phyloP scores from a whole-genome alignment of 2,797 vertebrate species.

The Sphenodon punctatus region DNA sequence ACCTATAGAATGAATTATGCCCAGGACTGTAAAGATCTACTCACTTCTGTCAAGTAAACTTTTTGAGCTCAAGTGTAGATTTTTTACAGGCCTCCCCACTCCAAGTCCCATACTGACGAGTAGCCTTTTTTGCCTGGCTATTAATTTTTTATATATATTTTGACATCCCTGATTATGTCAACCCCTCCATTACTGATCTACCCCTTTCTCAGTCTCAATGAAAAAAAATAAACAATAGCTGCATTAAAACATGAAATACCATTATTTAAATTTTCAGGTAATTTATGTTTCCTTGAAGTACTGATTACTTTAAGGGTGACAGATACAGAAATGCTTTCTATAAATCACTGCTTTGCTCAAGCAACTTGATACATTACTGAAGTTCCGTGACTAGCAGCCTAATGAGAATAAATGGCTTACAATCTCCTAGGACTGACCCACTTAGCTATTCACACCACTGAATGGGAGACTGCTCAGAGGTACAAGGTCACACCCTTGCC shows the following conservation, averaged over 20 bases:
- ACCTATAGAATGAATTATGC: not conserved
- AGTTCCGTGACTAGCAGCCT: conserved; percentile 79
- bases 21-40: too few relatives aligned
- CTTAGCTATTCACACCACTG: conserved; percentile 83
- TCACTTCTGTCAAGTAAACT: too few relatives aligned
- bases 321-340: conserved; percentile 22
- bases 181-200: conserved; percentile 35
- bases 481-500: conserved; percentile 78
- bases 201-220: conserved; percentile 33
- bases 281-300: conserved; percentile 24
- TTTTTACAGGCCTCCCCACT: too few relatives aligned
- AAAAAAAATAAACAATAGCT: conserved; percentile 20
- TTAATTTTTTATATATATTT: too few relatives aligned
- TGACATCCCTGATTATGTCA: too few relatives aligned
- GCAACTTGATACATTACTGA: conserved; percentile 65
- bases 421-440: conserved; percentile 79
- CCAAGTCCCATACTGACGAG: too few relatives aligned
- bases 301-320: conserved; percentile 32
- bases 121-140: too few relatives aligned
- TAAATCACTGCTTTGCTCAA: conserved; percentile 54
- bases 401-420: conserved; percentile 87
- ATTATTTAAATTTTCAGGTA: conserved; percentile 40
- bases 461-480: conserved; percentile 74
- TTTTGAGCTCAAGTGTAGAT: too few relatives aligned
- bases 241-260: not conserved